phyloP scores from a whole-genome alignment of 2,888 invertebrate species.

The Prionchulus punctatus region DNA sequence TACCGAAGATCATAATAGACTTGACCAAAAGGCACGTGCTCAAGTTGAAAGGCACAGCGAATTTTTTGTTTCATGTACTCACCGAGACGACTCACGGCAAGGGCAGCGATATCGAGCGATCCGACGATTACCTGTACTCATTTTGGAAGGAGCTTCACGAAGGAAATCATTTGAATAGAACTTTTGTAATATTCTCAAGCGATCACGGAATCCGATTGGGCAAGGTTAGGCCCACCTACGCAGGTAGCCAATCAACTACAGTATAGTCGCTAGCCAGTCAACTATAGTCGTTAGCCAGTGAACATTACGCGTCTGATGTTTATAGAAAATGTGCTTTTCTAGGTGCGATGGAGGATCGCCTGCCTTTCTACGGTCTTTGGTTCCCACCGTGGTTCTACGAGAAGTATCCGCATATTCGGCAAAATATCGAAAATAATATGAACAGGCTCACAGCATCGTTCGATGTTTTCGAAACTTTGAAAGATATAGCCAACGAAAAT shows the following conservation, averaged over 20 bases:
- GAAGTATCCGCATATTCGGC: constrained; percentile 46
- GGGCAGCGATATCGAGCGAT: neutral
- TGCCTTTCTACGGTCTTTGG: constrained; percentile 58
- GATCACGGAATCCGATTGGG: neutral
- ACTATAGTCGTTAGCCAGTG: too few relatives aligned
- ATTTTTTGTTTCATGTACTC: too few relatives aligned
- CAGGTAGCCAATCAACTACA: too few relatives aligned
- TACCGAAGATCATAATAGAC: too few relatives aligned
- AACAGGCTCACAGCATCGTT: constrained; percentile 58
- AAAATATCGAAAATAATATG: constrained; percentile 50
- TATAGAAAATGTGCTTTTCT: neutral
- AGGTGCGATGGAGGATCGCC: constrained; percentile 55
- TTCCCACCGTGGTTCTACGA: constrained; percentile 55
- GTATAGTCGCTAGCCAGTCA: too few relatives aligned
- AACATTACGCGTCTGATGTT: too few relatives aligned
- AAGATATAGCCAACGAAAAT: constrained; percentile 41
- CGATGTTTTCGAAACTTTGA: constrained; percentile 62
- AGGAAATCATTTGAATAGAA: neutral
- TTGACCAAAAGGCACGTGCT: too few relatives aligned
- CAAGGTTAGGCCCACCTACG: neutral
- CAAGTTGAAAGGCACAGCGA: too few relatives aligned
- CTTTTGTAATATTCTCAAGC: neutral
- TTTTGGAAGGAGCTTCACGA: neutral
- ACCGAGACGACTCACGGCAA: too few relatives aligned
- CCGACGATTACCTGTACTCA: neutral